Base-by-base conservation (phyloP, 2,888 invertebrate genomes). In the Asteroscopus sphinx region DNA sequence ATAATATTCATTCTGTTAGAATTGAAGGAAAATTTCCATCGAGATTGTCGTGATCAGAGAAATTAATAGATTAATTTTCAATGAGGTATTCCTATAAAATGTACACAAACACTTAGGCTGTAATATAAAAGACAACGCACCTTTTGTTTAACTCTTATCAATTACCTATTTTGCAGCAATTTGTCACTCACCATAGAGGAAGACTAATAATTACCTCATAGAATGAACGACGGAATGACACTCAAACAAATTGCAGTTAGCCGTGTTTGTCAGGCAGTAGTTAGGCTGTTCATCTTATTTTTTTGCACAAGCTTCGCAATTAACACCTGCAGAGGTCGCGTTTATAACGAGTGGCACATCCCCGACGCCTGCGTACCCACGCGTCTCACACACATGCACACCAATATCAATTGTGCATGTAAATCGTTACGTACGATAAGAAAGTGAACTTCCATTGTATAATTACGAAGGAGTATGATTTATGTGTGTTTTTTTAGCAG, bases 391-490 rank as follows among this genome's bases (percentile, higher is more conserved):
- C 73, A 62, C 60, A 62, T 68, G 66, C 67, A 60, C 73, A 72
- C 55, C 75, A 76, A 76, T 70, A 73, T 73, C 77, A 76, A 74
- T 72, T 68, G 57, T 60, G 53, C 42, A 68, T 21, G 81, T 84
- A 85, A 88, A 88, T 87, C 85, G 84, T 83, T 81, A 82, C 69
- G 53, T 59, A 46, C 55, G 58, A 62, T 56, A 66, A 55, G 60
- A 75, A 68, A 69, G 58, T 54, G 51, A 25, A 73, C 55, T 55
- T 51, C 41, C 49, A 63, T 67, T 80, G 78, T 82, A 73, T 86
- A 86, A 89, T 89, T 86, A 87, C 77, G 79, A 82, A 77, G 79
- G 82, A 82, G 81, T 83, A 81, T 88, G 89, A 90, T 89, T 88
- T 87, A 88, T 86, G 67, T 60, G 60, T 85, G 82, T 82, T 81